phyloP scores from a whole-genome alignment of 2,797 vertebrate species.

The Ceyx erithaca region DNA sequence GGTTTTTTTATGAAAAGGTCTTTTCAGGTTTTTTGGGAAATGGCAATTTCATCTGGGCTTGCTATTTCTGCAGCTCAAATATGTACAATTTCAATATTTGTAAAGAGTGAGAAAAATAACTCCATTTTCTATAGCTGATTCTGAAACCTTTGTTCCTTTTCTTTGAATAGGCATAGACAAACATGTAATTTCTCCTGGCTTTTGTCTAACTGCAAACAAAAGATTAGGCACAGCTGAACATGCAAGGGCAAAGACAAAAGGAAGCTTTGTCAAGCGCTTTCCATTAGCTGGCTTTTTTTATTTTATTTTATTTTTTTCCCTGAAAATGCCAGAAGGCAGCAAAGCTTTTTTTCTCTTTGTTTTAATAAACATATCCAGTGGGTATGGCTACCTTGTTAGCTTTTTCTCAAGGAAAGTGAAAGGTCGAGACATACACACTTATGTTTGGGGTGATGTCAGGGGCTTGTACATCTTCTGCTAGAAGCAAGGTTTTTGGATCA shows the following conservation, averaged over 20 bases:
- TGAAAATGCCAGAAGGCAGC: background rate
- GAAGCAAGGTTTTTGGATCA: background rate
- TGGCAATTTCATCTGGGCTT: background rate
- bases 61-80: background rate
- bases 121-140: background rate
- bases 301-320: background rate
- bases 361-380: background rate
- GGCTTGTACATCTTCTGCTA: background rate
- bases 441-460: background rate
- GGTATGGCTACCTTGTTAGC: background rate
- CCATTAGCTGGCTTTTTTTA: background rate
- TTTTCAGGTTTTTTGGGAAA: background rate
- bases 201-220: constrained; percentile 46
- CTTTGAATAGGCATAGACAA: background rate
- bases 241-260: constrained; percentile 27
- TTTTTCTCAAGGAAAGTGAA: background rate
- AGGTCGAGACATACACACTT: background rate
- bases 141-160: constrained; percentile 30
- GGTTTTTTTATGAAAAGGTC: background rate
- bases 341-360: background rate
- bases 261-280: constrained; percentile 7
- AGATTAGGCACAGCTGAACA: constrained; percentile 28
- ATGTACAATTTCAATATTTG: constrained; percentile 44
- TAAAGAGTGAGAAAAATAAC: constrained; percentile 26
- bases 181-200: constrained; percentile 47